Evolutionary conservation across 2,888 invertebrate genomes (phyloP).

Genomic region (Alviniconcha strummeri): DNA sequence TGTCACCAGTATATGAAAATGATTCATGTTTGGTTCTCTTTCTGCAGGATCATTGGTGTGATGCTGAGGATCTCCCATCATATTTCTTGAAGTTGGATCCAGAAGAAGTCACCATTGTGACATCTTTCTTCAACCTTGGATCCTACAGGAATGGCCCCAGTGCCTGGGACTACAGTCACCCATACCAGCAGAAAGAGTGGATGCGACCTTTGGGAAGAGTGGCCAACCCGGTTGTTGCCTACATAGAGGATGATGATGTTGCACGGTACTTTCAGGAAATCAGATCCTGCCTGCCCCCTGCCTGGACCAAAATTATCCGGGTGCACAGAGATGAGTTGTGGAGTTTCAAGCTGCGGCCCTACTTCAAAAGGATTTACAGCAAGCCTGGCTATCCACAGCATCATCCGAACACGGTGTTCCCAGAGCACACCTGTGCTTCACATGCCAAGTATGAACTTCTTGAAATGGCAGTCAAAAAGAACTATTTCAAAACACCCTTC

Average conservation of each 20-base stretch:
- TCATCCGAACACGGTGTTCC: constrained; percentile 44
- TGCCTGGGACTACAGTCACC: constrained; percentile 38
- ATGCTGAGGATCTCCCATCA: constrained; percentile 38
- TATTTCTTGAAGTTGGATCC: constrained; percentile 40
- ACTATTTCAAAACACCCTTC: constrained; percentile 43
- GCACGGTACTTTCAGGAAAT: constrained; percentile 41
- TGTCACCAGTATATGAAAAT: no score
- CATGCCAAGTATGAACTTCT: constrained; percentile 50
- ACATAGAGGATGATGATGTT: constrained; percentile 43
- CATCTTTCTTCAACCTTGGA: constrained; percentile 46
- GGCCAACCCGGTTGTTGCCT: constrained; percentile 46
- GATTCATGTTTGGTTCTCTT: neutral
- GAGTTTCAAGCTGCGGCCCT: constrained; percentile 40
- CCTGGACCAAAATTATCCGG: constrained; percentile 43
- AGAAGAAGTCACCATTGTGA: constrained; percentile 50
- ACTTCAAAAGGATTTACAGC: constrained; percentile 39
- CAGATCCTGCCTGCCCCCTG: constrained; percentile 41
- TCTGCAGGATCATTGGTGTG: constrained; percentile 45
- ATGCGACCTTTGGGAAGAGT: constrained; percentile 42
- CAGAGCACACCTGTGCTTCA: constrained; percentile 46
- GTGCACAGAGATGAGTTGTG: constrained; percentile 41
- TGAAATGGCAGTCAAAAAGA: constrained; percentile 28
- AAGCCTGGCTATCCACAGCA: constrained; percentile 45
- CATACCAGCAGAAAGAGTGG: constrained; percentile 43
- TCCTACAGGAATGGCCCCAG: constrained; percentile 44